A percentile compares a stretch with the other conserved stretches of the same genome.
These are phyloP conservation scores for Seriola dumerili DNA, from an alignment of 2,113 vertebrate genomes.

Conservation along the genomic window DNA sequence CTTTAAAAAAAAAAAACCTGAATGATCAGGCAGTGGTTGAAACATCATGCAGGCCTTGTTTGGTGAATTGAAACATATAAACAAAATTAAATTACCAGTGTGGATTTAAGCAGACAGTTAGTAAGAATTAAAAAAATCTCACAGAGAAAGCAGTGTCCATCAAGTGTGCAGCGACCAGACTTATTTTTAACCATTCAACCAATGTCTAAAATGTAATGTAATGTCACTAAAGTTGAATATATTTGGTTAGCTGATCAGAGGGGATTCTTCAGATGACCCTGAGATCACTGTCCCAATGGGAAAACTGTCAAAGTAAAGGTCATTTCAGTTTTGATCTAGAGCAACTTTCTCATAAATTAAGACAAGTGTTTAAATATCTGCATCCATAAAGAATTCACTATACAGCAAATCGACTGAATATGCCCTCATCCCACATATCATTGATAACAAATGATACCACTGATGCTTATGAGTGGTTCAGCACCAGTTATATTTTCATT, in stretches of 20 bases:
- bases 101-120: neutral
- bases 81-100: neutral
- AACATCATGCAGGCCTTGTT: neutral
- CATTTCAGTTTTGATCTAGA: neutral
- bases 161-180: neutral
- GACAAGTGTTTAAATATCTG: neutral
- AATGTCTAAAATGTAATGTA: neutral
- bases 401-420: neutral
- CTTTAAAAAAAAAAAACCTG: neutral
- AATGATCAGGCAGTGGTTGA: neutral
- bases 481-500: neutral
- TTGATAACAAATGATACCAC: conserved; percentile 3
- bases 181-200: neutral
- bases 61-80: neutral
- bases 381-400: neutral
- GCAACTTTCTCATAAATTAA: conserved; percentile 9
- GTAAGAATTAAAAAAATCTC: neutral
- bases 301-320: conserved; percentile 13
- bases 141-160: neutral
- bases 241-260: conserved; percentile 29
- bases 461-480: neutral
- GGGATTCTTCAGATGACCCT: conserved; percentile 20
- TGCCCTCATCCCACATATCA: neutral
- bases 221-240: neutral
- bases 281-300: neutral